A percentile compares a stretch with the other conserved stretches of the same genome.
phyloP scores from a whole-genome alignment of 1,140 invertebrate genomes.

The Orius insidiosus region DNA sequence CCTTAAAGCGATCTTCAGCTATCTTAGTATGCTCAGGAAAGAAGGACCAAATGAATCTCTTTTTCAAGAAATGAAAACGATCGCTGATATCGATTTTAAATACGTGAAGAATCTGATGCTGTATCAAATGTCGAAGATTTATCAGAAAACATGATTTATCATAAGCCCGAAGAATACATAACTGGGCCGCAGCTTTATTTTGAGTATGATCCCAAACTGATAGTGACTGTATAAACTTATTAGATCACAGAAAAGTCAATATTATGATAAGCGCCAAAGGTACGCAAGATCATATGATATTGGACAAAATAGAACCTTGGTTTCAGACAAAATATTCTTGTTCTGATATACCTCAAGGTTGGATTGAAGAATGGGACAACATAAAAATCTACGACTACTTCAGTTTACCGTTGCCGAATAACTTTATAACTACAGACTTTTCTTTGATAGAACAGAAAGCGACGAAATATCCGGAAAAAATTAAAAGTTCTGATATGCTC shows the following conservation, averaged over 20 bases:
- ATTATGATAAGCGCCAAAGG: conserved; percentile 45
- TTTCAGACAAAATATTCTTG: conserved; percentile 42
- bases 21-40: conserved; percentile 47
- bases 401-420: conserved; percentile 58
- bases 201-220: conserved; percentile 60
- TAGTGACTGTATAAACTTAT: conserved; percentile 42
- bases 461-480: conserved; percentile 38
- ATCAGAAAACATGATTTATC: conserved; percentile 63
- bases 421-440: conserved; percentile 70
- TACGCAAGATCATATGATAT: conserved; percentile 27
- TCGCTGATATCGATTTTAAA: conserved; percentile 44
- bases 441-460: conserved; percentile 31
- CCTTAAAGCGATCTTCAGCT: conserved; percentile 48
- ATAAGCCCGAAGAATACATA: conserved; percentile 57
- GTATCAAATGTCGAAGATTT: conserved; percentile 63
- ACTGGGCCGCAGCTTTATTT: conserved; percentile 47
- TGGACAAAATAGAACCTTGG: conserved; percentile 51
- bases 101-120: conserved; percentile 48
- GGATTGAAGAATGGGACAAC: conserved; percentile 33
- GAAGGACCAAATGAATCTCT: conserved; percentile 45
- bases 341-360: conserved; percentile 20
- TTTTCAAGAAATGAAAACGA: conserved; percentile 55
- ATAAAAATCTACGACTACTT: conserved; percentile 35
- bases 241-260: conserved; percentile 56
- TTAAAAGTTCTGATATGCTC: conserved; percentile 37